Conservation (phyloP, 2,797 vertebrate genomes). For the Labeo calbasu region DNA sequence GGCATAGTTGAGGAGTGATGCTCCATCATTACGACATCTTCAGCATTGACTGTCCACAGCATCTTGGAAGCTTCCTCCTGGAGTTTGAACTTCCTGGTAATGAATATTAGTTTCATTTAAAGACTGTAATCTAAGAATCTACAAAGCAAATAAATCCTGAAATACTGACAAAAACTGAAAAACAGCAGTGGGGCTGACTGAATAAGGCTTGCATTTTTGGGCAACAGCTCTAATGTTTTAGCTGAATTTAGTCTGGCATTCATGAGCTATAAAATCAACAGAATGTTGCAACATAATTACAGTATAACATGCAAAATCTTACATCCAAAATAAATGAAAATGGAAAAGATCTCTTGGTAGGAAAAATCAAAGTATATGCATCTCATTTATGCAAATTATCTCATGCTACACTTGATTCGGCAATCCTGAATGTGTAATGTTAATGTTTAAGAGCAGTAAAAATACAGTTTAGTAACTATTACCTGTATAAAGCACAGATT, state of each 20-base stretch:
- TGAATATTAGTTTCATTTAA: not conserved
- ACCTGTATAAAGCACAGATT: conserved; percentile 61
- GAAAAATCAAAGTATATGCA: not conserved
- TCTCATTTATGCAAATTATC: not conserved
- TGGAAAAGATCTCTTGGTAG: not conserved
- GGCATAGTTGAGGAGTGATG: conserved; percentile 4
- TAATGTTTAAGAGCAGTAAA: not conserved
- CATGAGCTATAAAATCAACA: not conserved
- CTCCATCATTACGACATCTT: conserved; percentile 56
- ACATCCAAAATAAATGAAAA: not conserved
- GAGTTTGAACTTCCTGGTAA: conserved; percentile 62
- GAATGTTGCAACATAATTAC: not conserved
- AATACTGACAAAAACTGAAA: not conserved
- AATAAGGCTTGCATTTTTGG: not conserved
- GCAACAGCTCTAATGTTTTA: not conserved
- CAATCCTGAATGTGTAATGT: not conserved
- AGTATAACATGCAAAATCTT: not conserved
- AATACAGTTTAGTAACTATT: not conserved
- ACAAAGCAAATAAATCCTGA: not conserved
- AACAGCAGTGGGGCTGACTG: not conserved
- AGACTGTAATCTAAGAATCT: not conserved
- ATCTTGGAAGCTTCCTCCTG: conserved; percentile 60
- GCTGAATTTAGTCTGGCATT: not conserved
- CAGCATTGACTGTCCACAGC: conserved; percentile 57
- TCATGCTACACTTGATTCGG: not conserved